Percentiles rank a stretch among this genome's conserved stretches.
phyloP scores from a whole-genome alignment of 2,113 vertebrate species.

The Tyrannus savana region DNA sequence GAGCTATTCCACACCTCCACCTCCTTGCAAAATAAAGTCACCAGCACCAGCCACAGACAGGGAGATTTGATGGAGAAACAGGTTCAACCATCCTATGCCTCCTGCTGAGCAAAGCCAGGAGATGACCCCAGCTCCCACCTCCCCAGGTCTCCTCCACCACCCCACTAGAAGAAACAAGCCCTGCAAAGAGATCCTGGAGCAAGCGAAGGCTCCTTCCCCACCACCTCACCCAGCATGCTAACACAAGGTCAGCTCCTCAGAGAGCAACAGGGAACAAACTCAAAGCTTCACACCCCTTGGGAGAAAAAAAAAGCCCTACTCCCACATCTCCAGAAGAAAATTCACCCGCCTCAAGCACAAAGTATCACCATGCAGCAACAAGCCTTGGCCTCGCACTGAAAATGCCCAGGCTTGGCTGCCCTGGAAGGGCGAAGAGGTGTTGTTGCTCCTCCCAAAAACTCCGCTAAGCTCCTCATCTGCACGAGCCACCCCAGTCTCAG shows the following conservation, averaged over 20 bases:
- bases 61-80: neutral
- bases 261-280: neutral
- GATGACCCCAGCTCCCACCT: neutral
- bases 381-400: neutral
- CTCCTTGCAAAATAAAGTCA: neutral
- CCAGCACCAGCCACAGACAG: neutral
- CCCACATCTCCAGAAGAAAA: neutral
- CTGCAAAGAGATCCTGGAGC: neutral
- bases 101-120: neutral
- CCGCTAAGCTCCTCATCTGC: neutral
- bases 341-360: neutral
- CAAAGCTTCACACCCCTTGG: neutral
- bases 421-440: neutral
- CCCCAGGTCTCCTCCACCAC: neutral
- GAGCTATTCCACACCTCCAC: neutral
- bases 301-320: neutral
- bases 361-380: neutral
- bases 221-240: fast-evolving
- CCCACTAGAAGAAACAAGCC: neutral
- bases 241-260: neutral
- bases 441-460: neutral
- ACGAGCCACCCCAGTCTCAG: neutral
- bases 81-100: neutral
- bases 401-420: neutral
- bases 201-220: neutral